phyloP scores from a whole-genome alignment of 2,113 vertebrate genomes.

The Varanus salvator region DNA sequence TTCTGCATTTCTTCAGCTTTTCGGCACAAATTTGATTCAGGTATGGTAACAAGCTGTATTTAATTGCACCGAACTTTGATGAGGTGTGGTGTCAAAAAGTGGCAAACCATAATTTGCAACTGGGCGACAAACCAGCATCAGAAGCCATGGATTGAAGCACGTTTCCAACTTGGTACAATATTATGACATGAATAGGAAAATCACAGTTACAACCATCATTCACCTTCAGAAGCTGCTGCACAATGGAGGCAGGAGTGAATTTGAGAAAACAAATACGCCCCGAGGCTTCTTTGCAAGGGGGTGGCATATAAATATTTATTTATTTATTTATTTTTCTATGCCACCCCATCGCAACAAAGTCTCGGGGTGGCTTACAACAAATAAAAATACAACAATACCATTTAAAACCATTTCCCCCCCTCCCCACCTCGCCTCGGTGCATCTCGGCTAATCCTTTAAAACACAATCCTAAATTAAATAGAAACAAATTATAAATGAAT shows the following conservation, averaged over 20 bases:
- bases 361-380: too few relatives aligned
- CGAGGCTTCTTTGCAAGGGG: too few relatives aligned
- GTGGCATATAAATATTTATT: too few relatives aligned
- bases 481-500: too few relatives aligned
- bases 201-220: neutral
- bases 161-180: neutral
- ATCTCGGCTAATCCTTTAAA: too few relatives aligned
- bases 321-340: too few relatives aligned
- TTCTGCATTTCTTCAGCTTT: neutral
- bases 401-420: too few relatives aligned
- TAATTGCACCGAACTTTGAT: neutral
- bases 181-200: neutral
- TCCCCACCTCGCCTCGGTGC: too few relatives aligned
- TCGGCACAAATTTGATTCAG: neutral
- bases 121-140: neutral
- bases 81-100: neutral
- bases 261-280: neutral
- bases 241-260: neutral
- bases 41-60: neutral
- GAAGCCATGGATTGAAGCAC: neutral
- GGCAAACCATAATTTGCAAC: neutral
- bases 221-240: neutral
- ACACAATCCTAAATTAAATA: too few relatives aligned
- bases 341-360: too few relatives aligned
- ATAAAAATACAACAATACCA: too few relatives aligned